Percentiles rank a stretch among this genome's conserved stretches.
Conservation (phyloP, 2,113 vertebrate genomes). For the Hydrolagus affinis region DNA sequence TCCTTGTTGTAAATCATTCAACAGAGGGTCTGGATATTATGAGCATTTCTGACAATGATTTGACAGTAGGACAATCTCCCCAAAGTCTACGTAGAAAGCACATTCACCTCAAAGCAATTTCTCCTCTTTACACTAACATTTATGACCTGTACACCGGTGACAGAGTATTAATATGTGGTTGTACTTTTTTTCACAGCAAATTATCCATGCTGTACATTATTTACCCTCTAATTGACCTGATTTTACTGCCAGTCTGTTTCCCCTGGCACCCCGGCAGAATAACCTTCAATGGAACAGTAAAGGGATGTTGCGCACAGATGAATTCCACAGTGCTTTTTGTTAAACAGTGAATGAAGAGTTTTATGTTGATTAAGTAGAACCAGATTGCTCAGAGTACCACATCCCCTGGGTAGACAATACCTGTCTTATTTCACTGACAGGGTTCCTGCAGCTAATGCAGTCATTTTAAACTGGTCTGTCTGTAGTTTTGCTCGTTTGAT, state of each 20-base stretch:
- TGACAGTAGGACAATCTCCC: no score
- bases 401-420: background rate
- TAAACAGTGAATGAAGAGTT: slow-evolving; percentile 10
- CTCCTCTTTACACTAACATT: slow-evolving; percentile 17
- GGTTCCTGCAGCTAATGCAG: slow-evolving; percentile 11
- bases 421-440: slow-evolving; percentile 16
- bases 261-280: background rate
- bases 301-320: slow-evolving; percentile 1
- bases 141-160: background rate
- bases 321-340: background rate
- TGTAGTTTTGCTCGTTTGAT: slow-evolving; percentile 16
- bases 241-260: background rate
- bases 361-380: slow-evolving; percentile 16
- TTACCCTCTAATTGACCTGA: slow-evolving; percentile 30
- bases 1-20: no score
- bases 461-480: slow-evolving; percentile 24
- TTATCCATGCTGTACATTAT: slow-evolving; percentile 22
- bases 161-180: background rate
- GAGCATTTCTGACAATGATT: no score
- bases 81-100: background rate
- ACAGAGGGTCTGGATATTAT: no score
- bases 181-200: background rate
- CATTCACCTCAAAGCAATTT: slow-evolving; percentile 9
- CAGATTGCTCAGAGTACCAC: background rate
- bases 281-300: slow-evolving; percentile 9